Percentiles rank a stretch among this genome's conserved stretches.
These are phyloP conservation scores for Saguinus midas DNA, from an alignment of 2,113 vertebrate species.

Conservation along the genomic window DNA sequence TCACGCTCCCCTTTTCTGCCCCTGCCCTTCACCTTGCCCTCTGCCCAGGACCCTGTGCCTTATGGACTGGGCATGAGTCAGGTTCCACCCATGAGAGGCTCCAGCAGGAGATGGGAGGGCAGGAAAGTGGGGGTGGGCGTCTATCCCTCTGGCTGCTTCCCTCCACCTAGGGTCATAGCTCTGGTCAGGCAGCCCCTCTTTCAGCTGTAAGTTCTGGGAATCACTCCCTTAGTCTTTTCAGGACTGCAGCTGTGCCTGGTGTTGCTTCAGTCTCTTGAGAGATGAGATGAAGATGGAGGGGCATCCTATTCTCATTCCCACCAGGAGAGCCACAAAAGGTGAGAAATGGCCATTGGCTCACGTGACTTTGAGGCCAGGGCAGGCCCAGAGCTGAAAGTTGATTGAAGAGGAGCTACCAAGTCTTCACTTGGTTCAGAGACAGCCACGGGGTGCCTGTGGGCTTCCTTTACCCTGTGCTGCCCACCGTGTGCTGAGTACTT, in stretches of 20 bases:
- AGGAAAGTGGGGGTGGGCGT: accelerated
- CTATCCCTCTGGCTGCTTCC: neutral
- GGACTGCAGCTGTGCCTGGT: neutral
- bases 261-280: accelerated
- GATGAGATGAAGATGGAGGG: neutral
- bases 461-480: neutral
- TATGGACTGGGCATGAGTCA: accelerated
- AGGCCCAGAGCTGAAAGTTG: too few species aligned
- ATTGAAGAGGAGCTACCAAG: neutral
- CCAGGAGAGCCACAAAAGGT: neutral
- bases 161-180: neutral
- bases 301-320: neutral
- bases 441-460: neutral
- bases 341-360: neutral
- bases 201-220: neutral
- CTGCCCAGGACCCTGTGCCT: neutral
- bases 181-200: neutral
- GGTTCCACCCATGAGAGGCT: neutral
- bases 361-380: neutral
- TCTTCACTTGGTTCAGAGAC: too few species aligned
- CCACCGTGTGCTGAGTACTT: neutral
- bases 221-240: neutral
- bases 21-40: neutral
- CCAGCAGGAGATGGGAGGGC: neutral
- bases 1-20: neutral